phyloP scores from a whole-genome alignment of 2,113 vertebrate species.

The Corydoras maculifer region DNA sequence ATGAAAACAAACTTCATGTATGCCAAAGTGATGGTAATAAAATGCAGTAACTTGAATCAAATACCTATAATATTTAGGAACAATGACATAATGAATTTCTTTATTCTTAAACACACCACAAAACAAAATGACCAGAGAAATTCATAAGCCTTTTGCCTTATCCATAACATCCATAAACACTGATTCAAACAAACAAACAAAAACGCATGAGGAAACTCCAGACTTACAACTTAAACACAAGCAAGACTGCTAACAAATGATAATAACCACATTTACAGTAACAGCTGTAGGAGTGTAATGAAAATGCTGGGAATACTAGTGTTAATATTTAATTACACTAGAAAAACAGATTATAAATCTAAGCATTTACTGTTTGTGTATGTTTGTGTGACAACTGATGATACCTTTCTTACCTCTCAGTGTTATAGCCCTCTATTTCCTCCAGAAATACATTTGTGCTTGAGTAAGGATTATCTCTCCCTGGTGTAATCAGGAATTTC shows the following conservation, averaged over 20 bases:
- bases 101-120: not conserved
- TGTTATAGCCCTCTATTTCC: slow-evolving; percentile 89
- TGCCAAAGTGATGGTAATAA: too few species aligned
- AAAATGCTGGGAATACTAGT: too few species aligned
- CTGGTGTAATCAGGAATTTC: slow-evolving; percentile 87
- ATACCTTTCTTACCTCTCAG: slow-evolving; percentile 70
- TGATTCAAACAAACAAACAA: not conserved
- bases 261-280: too few species aligned
- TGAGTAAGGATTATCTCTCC: slow-evolving; percentile 61
- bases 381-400: not conserved
- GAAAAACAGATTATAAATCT: too few species aligned
- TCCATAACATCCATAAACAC: not conserved
- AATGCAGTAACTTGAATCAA: too few species aligned
- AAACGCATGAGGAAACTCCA: not conserved
- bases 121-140: not conserved
- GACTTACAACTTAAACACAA: not conserved
- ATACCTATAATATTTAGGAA: too few species aligned
- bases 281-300: too few species aligned
- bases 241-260: too few species aligned
- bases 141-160: not conserved
- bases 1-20: too few species aligned
- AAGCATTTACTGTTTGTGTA: too few species aligned
- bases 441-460: slow-evolving; percentile 81
- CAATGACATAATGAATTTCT: too few species aligned
- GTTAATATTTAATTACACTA: too few species aligned